These are phyloP conservation scores for Arremon brunneinucha DNA, from an alignment of 2,797 vertebrate genomes.

Conservation along the genomic window DNA sequence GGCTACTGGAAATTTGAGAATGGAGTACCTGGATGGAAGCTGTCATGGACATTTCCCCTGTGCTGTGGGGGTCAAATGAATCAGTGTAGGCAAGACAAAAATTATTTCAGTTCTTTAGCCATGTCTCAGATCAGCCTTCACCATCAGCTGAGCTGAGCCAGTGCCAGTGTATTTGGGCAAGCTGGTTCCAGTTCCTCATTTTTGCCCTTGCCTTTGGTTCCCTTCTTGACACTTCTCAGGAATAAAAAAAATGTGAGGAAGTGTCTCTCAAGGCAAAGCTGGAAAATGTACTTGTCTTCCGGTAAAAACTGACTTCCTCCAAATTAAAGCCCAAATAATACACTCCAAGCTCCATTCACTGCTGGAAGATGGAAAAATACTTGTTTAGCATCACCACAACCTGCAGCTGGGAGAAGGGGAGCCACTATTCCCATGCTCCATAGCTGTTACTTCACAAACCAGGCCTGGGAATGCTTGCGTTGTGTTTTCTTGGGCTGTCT, in stretches of 20 bases:
- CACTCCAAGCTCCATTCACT: background rate
- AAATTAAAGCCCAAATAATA: background rate
- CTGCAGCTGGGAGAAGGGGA: background rate
- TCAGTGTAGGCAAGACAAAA: background rate
- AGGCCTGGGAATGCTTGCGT: background rate
- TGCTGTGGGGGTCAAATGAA: background rate
- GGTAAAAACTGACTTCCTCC: background rate
- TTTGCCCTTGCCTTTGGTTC: background rate
- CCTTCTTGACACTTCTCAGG: background rate
- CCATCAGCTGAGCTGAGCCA: background rate
- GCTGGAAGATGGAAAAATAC: background rate
- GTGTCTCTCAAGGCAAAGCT: background rate
- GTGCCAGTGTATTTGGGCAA: background rate
- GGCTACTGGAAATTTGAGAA: background rate
- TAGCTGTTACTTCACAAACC: background rate
- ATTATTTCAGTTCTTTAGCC: background rate
- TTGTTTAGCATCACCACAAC: background rate
- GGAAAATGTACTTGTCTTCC: background rate
- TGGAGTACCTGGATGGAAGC: background rate
- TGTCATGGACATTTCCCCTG: background rate
- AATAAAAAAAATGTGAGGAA: background rate
- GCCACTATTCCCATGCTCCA: background rate
- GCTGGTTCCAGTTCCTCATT: background rate
- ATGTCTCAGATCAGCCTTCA: background rate
- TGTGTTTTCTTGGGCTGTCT: background rate